Percentiles rank a stretch among this genome's conserved stretches.
Conservation (phyloP, 1,140 invertebrate species). For the Papilio machaon region DNA sequence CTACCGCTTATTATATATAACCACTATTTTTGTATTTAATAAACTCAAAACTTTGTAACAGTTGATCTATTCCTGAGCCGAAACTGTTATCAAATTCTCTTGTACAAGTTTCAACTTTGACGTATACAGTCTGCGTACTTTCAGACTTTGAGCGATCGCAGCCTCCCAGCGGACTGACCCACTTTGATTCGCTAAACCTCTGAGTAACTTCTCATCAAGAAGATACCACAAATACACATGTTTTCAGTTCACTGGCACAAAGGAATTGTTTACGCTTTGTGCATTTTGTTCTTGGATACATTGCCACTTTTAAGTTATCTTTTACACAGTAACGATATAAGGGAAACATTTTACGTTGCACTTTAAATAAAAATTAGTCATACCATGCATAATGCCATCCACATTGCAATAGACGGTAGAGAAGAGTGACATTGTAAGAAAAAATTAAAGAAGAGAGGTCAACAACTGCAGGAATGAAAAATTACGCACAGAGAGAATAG, state of each 20-base stretch:
- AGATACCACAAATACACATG: slow-evolving; percentile 33
- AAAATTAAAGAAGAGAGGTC: not conserved
- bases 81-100: slow-evolving; percentile 32
- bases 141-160: slow-evolving; percentile 28
- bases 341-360: too few species aligned
- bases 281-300: slow-evolving; percentile 9
- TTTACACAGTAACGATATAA: too few species aligned
- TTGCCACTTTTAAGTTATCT: not conserved
- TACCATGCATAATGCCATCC: not conserved
- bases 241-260: slow-evolving; percentile 2
- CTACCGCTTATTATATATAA: not conserved
- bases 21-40: not conserved
- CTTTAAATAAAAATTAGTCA: too few species aligned
- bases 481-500: not conserved
- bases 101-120: slow-evolving; percentile 30
- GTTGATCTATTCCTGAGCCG: slow-evolving; percentile 20
- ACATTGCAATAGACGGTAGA: not conserved
- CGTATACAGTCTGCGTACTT: slow-evolving; percentile 26
- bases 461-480: not conserved
- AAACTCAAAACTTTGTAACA: slow-evolving; percentile 22
- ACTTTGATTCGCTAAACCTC: slow-evolving; percentile 30
- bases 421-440: not conserved
- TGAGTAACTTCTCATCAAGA: slow-evolving; percentile 28
- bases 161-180: slow-evolving; percentile 31
- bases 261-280: slow-evolving; percentile 25